Evolutionary conservation across 2,888 invertebrate genomes (phyloP), one percentile per base, ranked within the genome.

Genomic region (Archips crataeganus): DNA sequence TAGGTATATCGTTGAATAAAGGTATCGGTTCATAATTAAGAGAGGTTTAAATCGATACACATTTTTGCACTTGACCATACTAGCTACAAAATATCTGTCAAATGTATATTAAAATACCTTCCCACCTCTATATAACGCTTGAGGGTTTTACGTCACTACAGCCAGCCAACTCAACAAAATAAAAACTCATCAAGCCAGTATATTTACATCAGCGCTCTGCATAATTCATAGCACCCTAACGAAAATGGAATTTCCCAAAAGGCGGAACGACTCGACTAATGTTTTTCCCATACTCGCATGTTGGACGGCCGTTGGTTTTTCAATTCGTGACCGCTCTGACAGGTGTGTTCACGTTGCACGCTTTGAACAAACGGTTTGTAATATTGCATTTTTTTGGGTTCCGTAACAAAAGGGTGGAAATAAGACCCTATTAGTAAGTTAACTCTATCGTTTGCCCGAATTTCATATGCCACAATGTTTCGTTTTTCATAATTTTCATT

Each of bases 301-400:
- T 84, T 83, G 82, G 79, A 75, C 78, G 78, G 86, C 86, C 85
- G 83, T 93, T 85, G 80, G 81, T 85, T 86, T 23, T 89, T 89
- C 90, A 90, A 90, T 91, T 90, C 92, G 90, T 90, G 89, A 89
- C 86, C 84, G 83, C 79, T 83, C 84, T 85, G 86, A 87, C 87
- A 88, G 86, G 87, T 90, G 87, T 90, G 89, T 89, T 87, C 88
- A 87, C 84, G 76, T 79, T 81, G 83, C 86, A 85, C 82, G 85
- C 82, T 87, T 83, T 82, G 79, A 85, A 84, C 84, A 84, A 87
- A 86, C 85, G 80, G 84, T 87, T 82, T 83, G 89, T 90, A 82
- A 90, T 90, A 89, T 89, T 88, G 86, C 84, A 78, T 54, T 23
- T 23, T 54, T 57, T 32, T 11, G 32, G 32, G 15, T 54, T 9